Conservation (phyloP, 2,113 vertebrate genomes). For the Grallaria varia region DNA sequence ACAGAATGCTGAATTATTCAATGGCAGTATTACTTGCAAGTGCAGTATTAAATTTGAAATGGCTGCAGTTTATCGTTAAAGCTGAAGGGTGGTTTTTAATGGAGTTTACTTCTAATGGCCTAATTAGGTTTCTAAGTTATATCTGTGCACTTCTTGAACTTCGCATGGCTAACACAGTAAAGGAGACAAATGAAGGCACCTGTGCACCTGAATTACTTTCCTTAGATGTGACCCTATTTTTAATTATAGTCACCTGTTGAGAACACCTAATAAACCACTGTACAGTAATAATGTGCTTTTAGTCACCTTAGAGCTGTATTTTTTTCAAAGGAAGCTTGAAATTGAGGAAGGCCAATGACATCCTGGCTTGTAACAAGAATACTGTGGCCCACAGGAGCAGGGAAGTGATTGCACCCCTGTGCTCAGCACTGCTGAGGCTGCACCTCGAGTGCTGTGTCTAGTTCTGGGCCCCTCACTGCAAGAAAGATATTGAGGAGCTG, state of each 20-base stretch:
- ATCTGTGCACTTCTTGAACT: slow-evolving; percentile 57
- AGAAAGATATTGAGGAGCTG: not conserved
- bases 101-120: slow-evolving; percentile 71
- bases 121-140: slow-evolving; percentile 72
- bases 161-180: slow-evolving; percentile 40
- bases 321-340: slow-evolving; percentile 22
- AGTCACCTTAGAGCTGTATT: not conserved
- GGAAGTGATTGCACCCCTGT: too few species aligned
- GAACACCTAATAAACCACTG: slow-evolving; percentile 32
- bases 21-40: slow-evolving; percentile 53
- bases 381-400: not conserved
- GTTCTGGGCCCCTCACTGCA: not conserved
- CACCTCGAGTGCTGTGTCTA: accelerated
- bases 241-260: slow-evolving; percentile 58
- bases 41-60: slow-evolving; percentile 69
- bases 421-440: not conserved
- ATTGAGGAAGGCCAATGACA: not conserved
- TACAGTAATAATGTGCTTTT: slow-evolving; percentile 45
- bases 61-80: slow-evolving; percentile 62
- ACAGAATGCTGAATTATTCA: slow-evolving; percentile 67
- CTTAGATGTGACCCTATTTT: slow-evolving; percentile 62
- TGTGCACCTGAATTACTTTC: slow-evolving; percentile 41
- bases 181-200: slow-evolving; percentile 30
- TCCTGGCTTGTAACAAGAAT: not conserved
- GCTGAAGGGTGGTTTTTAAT: slow-evolving; percentile 55